Base-by-base conservation (phyloP, 2,797 vertebrate genomes). In the Monodelphis domestica region DNA sequence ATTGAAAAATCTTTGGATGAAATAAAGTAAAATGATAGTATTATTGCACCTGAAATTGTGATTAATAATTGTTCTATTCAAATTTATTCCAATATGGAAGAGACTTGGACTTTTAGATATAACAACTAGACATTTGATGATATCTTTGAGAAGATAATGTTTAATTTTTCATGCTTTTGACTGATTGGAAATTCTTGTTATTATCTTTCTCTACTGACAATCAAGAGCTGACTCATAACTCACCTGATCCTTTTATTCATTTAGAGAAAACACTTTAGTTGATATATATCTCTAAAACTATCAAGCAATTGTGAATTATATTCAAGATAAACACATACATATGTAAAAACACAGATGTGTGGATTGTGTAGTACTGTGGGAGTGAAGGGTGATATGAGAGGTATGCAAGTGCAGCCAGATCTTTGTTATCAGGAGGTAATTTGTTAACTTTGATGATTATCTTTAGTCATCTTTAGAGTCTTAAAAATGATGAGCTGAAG, bases 151-250 rank as follows among this genome's bases (percentile, higher is more conserved):
- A 78, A 89, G 1, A 78, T 33, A 29, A 17, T 91, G 4, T 51
- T 56, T 90, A 53, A 28, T 24, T 90, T 51, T 95, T 57, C 51
- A 87, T 57, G 54, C 5, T 54, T 93, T 91, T 33, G 5, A 54
- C 26, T 90, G 53, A 3, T n/a, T 87, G 9, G 45, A 52, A 57
- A 57, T 52, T 51, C 55, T 90, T 17, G 52, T 89, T 90, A 33
- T 91, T 90, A 52, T 51, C 70, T 78, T 78, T 91, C 7, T 91
- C 12, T 29, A 91, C 89, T 94, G 14, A 89, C 28, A 91, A 17
- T 87, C 57, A 89, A 14, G 2, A 84, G 11, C 53, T 78, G 1
- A 93, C 0, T 88, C 17, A 92, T 9, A 89, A 5, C 9, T 59
- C 45, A 84, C 53, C 9, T 70, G n/a, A 88, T 57, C 53, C 3